phyloP scores from a whole-genome alignment of 2,113 vertebrate genomes.

The Casuarius casuarius region DNA sequence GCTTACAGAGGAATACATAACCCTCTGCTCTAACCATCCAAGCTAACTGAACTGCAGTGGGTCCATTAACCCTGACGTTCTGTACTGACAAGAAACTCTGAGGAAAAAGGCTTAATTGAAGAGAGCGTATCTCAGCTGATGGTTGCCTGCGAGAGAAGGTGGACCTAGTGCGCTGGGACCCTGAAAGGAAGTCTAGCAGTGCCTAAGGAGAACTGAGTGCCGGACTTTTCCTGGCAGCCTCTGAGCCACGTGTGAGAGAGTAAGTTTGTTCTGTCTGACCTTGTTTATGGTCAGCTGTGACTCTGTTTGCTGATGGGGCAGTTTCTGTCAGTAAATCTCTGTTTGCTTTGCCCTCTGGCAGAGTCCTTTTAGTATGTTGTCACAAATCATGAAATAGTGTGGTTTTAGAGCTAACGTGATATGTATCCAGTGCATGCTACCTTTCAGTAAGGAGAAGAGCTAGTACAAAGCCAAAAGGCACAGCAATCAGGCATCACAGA shows the following conservation, averaged over 20 bases:
- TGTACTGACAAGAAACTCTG: neutral
- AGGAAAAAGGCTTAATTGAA: neutral
- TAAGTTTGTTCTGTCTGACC: conserved; percentile 22
- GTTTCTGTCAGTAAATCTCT: neutral
- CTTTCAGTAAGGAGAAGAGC: neutral
- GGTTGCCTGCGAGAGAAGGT: neutral
- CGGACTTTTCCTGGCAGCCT: neutral
- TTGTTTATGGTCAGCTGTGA: neutral
- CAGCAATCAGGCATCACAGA: neutral
- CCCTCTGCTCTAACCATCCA: neutral
- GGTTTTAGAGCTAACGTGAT: neutral
- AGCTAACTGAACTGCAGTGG: neutral
- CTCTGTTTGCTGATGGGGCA: neutral
- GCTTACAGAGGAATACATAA: neutral
- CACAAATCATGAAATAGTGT: neutral
- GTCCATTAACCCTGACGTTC: neutral
- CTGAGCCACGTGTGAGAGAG: neutral
- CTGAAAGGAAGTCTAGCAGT: neutral
- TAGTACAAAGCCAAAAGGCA: neutral
- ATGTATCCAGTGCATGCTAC: neutral
- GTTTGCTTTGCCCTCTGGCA: neutral
- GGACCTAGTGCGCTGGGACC: neutral
- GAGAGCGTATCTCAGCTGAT: neutral
- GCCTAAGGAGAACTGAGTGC: neutral
- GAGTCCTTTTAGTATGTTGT: neutral